These are phyloP conservation scores for Oscheius myriophilus DNA, from an alignment of 2,888 invertebrate genomes.

Conservation along the genomic window DNA sequence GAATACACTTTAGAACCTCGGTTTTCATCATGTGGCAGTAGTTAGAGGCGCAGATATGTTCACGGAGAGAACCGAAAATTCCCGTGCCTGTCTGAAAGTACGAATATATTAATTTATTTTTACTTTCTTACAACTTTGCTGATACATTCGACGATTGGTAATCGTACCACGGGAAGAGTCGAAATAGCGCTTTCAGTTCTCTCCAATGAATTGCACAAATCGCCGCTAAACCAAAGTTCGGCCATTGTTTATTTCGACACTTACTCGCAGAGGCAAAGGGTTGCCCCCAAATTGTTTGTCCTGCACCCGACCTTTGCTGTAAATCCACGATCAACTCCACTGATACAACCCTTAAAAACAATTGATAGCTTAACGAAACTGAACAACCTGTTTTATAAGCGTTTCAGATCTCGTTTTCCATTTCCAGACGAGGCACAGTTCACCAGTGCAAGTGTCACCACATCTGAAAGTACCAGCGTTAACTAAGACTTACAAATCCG, in stretches of 20 bases:
- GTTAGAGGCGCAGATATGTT: constrained; percentile 53
- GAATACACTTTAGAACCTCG: constrained; percentile 37
- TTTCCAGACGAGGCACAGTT: constrained; percentile 51
- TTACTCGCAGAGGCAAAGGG: constrained; percentile 62
- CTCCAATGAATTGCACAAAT: constrained; percentile 39
- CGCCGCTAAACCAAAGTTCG: not conserved
- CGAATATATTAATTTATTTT: not conserved
- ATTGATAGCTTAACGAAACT: not conserved
- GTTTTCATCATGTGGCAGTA: constrained; percentile 60
- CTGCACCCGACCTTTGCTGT: constrained; percentile 56
- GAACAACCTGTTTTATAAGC: constrained; percentile 40
- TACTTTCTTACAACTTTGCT: constrained; percentile 35
- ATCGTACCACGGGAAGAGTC: constrained; percentile 41
- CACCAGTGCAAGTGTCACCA: constrained; percentile 42
- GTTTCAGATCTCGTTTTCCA: constrained; percentile 44
- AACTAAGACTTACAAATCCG: no score
- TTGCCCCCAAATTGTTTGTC: constrained; percentile 55
- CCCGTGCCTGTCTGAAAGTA: constrained; percentile 38
- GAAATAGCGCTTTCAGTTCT: constrained; percentile 41
- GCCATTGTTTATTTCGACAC: not conserved
- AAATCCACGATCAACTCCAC: constrained; percentile 50
- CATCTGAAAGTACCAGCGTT: no score
- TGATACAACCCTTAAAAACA: constrained; percentile 50
- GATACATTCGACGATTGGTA: constrained; percentile 47
- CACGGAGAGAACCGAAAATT: constrained; percentile 35